A percentile compares a stretch with the other conserved stretches of the same genome.
Evolutionary conservation across 2,888 invertebrate species (phyloP).

Genomic region (Xestia c-nigrum): DNA sequence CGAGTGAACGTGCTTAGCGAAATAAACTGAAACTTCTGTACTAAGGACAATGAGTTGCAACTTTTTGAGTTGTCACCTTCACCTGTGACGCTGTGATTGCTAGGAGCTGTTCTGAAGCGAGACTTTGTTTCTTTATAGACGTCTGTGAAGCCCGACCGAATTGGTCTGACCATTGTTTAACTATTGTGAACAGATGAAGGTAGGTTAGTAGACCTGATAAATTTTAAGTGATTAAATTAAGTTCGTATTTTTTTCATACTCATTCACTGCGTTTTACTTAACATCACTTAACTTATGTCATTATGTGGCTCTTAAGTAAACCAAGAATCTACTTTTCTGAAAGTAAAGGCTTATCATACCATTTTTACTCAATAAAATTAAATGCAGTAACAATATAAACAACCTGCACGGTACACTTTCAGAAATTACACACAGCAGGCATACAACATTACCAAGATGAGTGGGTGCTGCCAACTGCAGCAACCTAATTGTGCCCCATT

Average conservation of each 20-base stretch:
- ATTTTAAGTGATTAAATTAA: not conserved
- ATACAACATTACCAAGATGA: slow-evolving; percentile 65
- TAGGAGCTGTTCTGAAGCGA: not conserved
- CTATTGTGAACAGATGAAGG: too few species aligned
- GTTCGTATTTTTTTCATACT: not conserved
- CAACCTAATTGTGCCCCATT: slow-evolving; percentile 76
- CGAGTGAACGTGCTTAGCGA: not conserved
- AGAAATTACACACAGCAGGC: slow-evolving; percentile 61
- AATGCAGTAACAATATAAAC: slow-evolving; percentile 48
- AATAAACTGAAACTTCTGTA: slow-evolving; percentile 15
- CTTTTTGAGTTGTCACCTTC: slow-evolving; percentile 21
- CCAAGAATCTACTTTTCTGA: not conserved
- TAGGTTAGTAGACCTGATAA: not conserved
- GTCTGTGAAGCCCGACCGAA: too few species aligned
- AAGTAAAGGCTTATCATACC: not conserved
- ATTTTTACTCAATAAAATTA: slow-evolving; percentile 32
- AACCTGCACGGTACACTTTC: slow-evolving; percentile 48
- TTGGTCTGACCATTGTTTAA: too few species aligned
- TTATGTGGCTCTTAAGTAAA: not conserved
- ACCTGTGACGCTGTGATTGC: not conserved
- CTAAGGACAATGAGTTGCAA: slow-evolving; percentile 4
- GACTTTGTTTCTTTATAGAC: not conserved
- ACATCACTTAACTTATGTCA: not conserved
- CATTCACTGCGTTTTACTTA: not conserved
- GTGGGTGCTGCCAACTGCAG: slow-evolving; percentile 68